Evolutionary conservation across 2,797 vertebrate species (phyloP).

Genomic region (Coregonus ussuriensis): DNA sequence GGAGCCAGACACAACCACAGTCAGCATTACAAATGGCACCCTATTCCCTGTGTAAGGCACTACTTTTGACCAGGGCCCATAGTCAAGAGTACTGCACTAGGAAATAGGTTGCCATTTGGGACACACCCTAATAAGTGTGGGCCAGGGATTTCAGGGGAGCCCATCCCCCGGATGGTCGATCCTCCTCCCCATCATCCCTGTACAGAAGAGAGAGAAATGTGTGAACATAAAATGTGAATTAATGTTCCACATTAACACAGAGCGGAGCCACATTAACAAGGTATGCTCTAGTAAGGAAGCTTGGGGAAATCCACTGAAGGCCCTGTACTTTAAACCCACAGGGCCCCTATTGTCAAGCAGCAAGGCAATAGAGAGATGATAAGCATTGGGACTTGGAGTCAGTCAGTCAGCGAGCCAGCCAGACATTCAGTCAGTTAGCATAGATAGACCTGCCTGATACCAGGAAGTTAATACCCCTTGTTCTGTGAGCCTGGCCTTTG

Average conservation of each 20-base stretch:
- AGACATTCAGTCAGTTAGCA: not conserved
- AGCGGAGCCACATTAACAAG: not conserved
- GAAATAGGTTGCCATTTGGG: not conserved
- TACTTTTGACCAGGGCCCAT: not conserved
- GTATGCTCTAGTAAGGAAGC: not conserved
- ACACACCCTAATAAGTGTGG: not conserved
- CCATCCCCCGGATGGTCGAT: not conserved
- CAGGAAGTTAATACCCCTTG: not conserved
- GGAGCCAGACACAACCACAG: not conserved
- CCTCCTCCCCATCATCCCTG: not conserved
- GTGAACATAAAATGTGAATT: not conserved
- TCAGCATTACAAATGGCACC: not conserved
- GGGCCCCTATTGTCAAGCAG: not conserved
- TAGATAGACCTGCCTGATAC: not conserved
- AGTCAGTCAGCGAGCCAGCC: not conserved
- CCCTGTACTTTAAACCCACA: not conserved
- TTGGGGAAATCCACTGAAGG: not conserved
- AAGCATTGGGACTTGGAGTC: not conserved
- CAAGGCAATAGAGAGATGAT: not conserved
- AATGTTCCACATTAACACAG: not conserved
- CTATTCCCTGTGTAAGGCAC: not conserved
- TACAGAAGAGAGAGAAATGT: not conserved
- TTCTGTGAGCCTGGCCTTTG: not conserved
- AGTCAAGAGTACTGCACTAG: not conserved
- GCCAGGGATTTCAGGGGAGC: not conserved